Evolutionary conservation across 2,113 vertebrate genomes (phyloP), one percentile per base, ranked within the genome.

Genomic region (Alexandromys fortis): DNA sequence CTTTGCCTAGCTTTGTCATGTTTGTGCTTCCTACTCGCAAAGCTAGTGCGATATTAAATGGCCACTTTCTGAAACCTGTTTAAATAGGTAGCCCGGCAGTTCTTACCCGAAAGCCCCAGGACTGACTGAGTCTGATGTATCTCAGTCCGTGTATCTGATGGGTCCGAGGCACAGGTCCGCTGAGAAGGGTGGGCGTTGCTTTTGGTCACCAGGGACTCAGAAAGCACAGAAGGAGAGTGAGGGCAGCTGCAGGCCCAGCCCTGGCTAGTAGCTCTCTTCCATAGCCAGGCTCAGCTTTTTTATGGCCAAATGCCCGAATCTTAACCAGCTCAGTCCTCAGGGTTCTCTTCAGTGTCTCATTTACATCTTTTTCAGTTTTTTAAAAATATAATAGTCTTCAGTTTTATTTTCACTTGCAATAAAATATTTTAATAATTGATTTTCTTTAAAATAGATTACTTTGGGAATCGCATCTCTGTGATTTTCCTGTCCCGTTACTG

Each of bases 321-420:
- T 79, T 77, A 45, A 21, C 63, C 52, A 91, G 70, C 63, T 63
- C 22, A 30, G 1, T 87, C 19, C 47, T 68, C 70, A 89, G 35
- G 30, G 79, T 94, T 92, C 38, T 55, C 87, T 86, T 86, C 22
- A 11, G 72, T n/a, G 63, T 91, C 17, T 72, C 72, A 10, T 52
- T 7, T 92, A 42, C 42, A 85, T 75, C 35, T 86, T 94, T 92
- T 87, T 68, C 7, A 58, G 3, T 58, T 96, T 30, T 86, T 86
- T 82, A 87, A 79, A 94, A 94, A 90, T 94, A 5, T 1, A 81
- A 5, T 76, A 52, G 1, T 77, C 63, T 91, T 79, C 47, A 5
- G 14, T 82, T 83, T 94, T 42, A 92, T 93, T 96, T 94, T 45
- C 65, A 86, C 73, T 89, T 92, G 47, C n/a, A 95, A 4, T 94